A percentile compares a stretch with the other conserved stretches of the same genome.
phyloP scores from a whole-genome alignment of 2,888 invertebrate species.

The Scrobipalpa atriplicella region DNA sequence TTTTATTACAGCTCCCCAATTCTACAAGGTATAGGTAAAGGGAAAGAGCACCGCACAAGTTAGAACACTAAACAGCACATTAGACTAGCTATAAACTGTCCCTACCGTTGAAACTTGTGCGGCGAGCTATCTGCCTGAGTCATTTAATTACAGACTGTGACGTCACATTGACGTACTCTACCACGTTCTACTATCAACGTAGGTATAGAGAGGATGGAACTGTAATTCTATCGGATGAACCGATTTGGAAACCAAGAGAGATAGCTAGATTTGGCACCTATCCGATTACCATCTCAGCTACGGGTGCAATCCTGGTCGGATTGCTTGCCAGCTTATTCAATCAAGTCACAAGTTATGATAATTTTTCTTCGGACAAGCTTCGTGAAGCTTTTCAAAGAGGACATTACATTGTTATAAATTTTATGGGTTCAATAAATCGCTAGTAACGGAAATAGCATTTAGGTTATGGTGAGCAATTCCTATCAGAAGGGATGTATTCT shows the following conservation, averaged over 20 bases:
- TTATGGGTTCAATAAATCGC: too few relatives aligned
- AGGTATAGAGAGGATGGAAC: constrained; percentile 14
- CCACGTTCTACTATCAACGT: neutral
- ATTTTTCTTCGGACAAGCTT: neutral
- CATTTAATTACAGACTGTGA: constrained; percentile 58
- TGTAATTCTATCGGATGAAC: constrained; percentile 24
- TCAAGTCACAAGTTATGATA: neutral
- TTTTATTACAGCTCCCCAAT: neutral
- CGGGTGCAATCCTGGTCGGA: neutral
- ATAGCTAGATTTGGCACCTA: constrained; percentile 13
- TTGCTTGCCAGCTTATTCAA: neutral
- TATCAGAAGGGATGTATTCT: too few relatives aligned
- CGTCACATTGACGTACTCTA: constrained; percentile 31
- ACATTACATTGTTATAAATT: too few relatives aligned
- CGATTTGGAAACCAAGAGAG: constrained; percentile 25
- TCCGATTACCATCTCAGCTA: neutral
- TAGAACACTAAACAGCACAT: constrained; percentile 26
- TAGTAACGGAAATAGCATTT: too few relatives aligned
- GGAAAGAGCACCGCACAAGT: constrained; percentile 25
- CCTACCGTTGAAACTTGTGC: constrained; percentile 32
- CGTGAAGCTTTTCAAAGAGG: too few relatives aligned
- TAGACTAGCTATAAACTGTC: constrained; percentile 18
- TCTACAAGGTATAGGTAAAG: neutral
- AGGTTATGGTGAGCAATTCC: too few relatives aligned
- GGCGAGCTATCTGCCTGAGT: constrained; percentile 48